Evolutionary conservation across 2,888 invertebrate species (phyloP).

Genomic region (Drosophila anomalata): DNA sequence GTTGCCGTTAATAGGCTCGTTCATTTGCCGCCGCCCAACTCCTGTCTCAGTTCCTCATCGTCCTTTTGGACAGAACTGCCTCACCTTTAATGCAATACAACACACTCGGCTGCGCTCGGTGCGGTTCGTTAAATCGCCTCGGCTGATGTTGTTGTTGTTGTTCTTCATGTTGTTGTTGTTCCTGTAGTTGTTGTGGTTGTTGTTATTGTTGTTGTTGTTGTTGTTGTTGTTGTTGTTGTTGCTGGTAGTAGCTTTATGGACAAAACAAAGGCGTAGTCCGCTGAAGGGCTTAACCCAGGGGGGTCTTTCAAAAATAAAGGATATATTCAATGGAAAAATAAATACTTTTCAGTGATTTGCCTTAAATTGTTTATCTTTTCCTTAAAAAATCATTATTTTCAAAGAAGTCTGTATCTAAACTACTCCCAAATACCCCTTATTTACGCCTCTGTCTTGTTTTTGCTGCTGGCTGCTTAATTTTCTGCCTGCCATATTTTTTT

Average conservation of each 20-base stretch:
- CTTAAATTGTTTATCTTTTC: background rate
- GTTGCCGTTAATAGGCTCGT: slow-evolving; percentile 78
- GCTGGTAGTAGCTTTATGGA: slow-evolving; percentile 34
- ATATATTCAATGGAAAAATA: background rate
- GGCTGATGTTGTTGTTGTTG: slow-evolving; percentile 37
- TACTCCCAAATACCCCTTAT: background rate
- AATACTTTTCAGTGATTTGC: background rate
- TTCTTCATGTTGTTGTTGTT: background rate
- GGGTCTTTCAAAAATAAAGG: background rate
- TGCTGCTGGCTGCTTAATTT: slow-evolving; percentile 61
- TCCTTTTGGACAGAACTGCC: slow-evolving; percentile 42
- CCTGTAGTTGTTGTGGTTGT: background rate
- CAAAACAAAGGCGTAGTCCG: slow-evolving; percentile 21
- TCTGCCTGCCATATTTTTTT: slow-evolving; percentile 57
- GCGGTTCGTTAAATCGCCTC: slow-evolving; percentile 74
- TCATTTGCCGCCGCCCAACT: slow-evolving; percentile 59
- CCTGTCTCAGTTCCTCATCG: slow-evolving; percentile 5
- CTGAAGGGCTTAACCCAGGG: background rate
- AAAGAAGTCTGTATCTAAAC: background rate
- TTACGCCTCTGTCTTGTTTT: slow-evolving; percentile 11
- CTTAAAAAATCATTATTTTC: background rate
- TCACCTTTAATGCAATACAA: slow-evolving; percentile 76
- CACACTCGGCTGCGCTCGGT: slow-evolving; percentile 75
- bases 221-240: background rate
- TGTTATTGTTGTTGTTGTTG: background rate